Conservation (phyloP, 2,113 vertebrate species). For the Oreotrochilus melanogaster region DNA sequence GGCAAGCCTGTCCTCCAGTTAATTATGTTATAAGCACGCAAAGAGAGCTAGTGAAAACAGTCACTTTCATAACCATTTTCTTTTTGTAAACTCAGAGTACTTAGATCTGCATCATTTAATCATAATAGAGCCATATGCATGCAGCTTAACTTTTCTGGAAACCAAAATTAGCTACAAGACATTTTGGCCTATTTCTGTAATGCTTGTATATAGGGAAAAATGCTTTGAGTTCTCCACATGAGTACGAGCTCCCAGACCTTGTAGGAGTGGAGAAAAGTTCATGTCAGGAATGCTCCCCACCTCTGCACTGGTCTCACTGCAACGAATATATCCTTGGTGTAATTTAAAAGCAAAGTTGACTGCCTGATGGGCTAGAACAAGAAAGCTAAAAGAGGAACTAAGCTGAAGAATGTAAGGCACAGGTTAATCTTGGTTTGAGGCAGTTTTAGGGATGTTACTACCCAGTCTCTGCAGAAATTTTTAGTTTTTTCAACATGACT, state of each 20-base stretch:
- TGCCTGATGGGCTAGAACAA: not conserved
- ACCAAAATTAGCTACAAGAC: slow-evolving; percentile 56
- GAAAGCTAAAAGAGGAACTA: not conserved
- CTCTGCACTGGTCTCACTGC: not conserved
- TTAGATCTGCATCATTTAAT: slow-evolving; percentile 65
- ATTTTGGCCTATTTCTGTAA: slow-evolving; percentile 48
- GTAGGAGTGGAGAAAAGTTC: not conserved
- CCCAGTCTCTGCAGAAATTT: not conserved
- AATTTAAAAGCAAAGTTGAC: not conserved
- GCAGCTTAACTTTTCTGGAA: slow-evolving; percentile 53
- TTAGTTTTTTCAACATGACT: not conserved
- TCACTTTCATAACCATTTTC: slow-evolving; percentile 63
- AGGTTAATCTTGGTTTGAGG: not conserved
- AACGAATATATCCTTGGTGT: not conserved
- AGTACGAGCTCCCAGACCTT: not conserved
- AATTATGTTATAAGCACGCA: slow-evolving; percentile 52
- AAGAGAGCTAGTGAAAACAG: slow-evolving; percentile 60
- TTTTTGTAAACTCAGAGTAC: slow-evolving; percentile 58
- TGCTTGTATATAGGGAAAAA: not conserved
- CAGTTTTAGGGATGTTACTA: not conserved
- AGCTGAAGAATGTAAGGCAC: not conserved
- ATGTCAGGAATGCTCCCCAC: not conserved
- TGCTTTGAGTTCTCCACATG: not conserved
- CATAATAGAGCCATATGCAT: slow-evolving; percentile 53
- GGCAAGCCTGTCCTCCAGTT: slow-evolving; percentile 58